Evolutionary conservation across 1,140 invertebrate genomes (phyloP).

Genomic region (Hyposmocoma kahamanoa): DNA sequence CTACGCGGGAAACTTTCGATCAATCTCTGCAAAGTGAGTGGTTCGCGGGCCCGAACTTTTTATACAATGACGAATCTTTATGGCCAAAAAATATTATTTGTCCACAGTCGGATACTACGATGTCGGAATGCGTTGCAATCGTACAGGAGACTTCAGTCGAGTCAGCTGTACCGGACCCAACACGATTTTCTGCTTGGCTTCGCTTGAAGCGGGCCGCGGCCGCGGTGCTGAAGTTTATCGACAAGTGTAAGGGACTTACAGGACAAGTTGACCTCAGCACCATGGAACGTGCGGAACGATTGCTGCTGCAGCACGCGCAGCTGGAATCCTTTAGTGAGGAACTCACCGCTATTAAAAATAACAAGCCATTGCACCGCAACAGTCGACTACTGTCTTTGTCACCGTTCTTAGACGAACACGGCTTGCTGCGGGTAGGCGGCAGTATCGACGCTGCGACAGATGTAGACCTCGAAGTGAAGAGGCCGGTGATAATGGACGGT

Average conservation of each 20-base stretch:
- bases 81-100: constrained; percentile 10
- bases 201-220: constrained; percentile 3
- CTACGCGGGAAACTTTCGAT: constrained; percentile 13
- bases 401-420: constrained; percentile 6
- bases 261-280: too few relatives aligned
- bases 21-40: constrained; percentile 13
- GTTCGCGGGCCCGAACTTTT: constrained; percentile 11
- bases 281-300: constrained; percentile 2
- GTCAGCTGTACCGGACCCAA: constrained; percentile 5
- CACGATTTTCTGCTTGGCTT: constrained; percentile 10
- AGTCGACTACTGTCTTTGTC: constrained; percentile 8
- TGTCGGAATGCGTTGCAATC: neutral
- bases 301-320: constrained; percentile 4
- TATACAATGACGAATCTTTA: neutral
- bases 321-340: neutral
- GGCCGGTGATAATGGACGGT: constrained; percentile 9
- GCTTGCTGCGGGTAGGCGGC: constrained; percentile 1
- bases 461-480: neutral
- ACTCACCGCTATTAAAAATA: neutral
- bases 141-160: constrained; percentile 13
- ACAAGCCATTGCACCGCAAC: neutral
- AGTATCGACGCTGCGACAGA: constrained; percentile 7
- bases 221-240: constrained; percentile 2
- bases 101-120: neutral
- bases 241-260: constrained; percentile 20